phyloP scores from a whole-genome alignment of 2,888 invertebrate genomes.

The Steinernema carpocapsae region DNA sequence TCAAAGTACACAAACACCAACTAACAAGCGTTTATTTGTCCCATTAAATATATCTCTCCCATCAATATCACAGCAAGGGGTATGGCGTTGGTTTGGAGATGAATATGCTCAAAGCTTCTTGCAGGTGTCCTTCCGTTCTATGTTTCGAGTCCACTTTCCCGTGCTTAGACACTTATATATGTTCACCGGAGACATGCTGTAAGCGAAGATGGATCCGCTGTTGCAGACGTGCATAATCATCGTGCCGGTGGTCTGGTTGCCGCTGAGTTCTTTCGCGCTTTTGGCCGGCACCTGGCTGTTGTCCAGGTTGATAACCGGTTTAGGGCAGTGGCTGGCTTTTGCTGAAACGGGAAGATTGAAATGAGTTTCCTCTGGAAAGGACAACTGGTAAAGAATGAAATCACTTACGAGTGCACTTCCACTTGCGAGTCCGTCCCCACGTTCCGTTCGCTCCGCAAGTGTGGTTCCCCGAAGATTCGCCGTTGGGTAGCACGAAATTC shows the following conservation, averaged over 20 bases:
- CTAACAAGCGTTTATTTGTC: too few species aligned
- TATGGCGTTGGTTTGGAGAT: neutral
- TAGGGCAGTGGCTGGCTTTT: neutral
- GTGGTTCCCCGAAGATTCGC: neutral
- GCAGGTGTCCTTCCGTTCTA: neutral
- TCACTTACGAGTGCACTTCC: slow-evolving; percentile 15
- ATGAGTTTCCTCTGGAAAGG: neutral
- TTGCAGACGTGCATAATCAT: slow-evolving; percentile 17
- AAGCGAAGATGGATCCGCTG: neutral
- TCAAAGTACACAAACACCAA: too few species aligned
- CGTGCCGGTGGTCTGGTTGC: neutral
- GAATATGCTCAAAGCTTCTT: neutral
- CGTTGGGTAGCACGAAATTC: slow-evolving; percentile 9
- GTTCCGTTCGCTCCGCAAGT: neutral
- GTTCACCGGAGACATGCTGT: slow-evolving; percentile 11
- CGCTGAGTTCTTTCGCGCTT: neutral
- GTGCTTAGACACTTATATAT: slow-evolving; percentile 18
- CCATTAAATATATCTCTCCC: neutral
- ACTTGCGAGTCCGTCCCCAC: neutral
- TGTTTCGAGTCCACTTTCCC: slow-evolving; percentile 1
- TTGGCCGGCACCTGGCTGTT: neutral
- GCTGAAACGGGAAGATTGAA: neutral
- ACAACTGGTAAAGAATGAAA: neutral
- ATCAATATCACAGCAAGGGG: too few species aligned
- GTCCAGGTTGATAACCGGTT: neutral